Base-by-base conservation (phyloP, 2,113 vertebrate genomes). In the Burhinus oedicnemus region DNA sequence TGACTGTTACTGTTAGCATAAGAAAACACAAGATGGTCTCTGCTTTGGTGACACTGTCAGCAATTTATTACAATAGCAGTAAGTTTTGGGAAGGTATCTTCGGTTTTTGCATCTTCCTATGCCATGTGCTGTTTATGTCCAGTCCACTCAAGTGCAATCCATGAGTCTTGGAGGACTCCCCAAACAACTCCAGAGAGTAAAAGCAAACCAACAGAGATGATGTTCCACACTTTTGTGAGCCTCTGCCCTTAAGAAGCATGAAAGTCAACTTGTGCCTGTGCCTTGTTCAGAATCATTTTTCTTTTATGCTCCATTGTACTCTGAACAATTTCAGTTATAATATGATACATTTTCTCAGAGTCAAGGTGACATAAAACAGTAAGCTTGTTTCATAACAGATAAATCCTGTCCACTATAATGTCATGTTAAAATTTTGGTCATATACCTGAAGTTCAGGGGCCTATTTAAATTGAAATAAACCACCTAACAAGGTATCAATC, bases 351-450 rank as follows among this genome's bases (percentile, higher is more conserved):
- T 97, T 93, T 83, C 86, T 89, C 90, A 90, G 95, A 96, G 97
- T 97, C 97, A 98, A 98, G 95, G 96, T 96, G 95, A 97, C 95
- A 96, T 93, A 93, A 94, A 94, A 85, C 93, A 95, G 88, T 89
- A 92, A 92, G 30, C 60, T 93, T 95, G 52, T 93, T 97, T 95
- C 75, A 82, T 92, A 97, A 97, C 74, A 97, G 87, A 97, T 92
- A 97, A 97, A 95, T 97, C 71, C 54, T 93, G 66, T 66, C 78
- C 91, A 91, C 81, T 70, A 9, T 83, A 87, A 70, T 42, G 68
- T 90, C 80, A 77, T 86, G 88, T 95, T 83, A 96, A 88, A 75
- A 92, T 93, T 95, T 96, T 81, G 27, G 45, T 93, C 87, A 83
- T 83, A 80, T 65, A 89, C 74, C 29, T 57, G n/a, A 90, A 83